Base-by-base conservation (phyloP, 2,113 vertebrate species). In the Pungitius pungitius region DNA sequence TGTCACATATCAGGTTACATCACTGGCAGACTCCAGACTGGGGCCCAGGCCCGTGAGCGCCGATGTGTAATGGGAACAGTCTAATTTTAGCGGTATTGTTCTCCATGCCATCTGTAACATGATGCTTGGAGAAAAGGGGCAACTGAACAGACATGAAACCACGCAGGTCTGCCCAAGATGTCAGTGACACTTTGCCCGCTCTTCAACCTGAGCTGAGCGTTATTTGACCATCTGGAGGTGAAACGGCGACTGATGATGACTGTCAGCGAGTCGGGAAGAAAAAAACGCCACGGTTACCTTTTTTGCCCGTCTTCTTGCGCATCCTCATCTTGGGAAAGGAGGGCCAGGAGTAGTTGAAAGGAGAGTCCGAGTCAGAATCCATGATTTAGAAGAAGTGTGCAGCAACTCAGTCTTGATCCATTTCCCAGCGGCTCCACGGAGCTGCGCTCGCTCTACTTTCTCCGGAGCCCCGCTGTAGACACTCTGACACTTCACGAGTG, bases 311-410 rank as follows among this genome's bases (percentile, higher is more conserved):
- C 91, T 94, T 95, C 91, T 94, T 94, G 55, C 94, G 95, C 89
- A 98, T 97, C 95, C 95, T 96, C 96, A 97, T 96, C 91, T 95
- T 98, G 71, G 97, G 97, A 75, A 99, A 97, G 57, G 96, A 97
- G 69, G 98, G 98, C 98, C 98, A 99, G 54, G 97, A 99, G 90
- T 99, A 98, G 94, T 99, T 98, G 90, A 99, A 99, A 74, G 98
- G 98, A 81, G 96, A 98, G 87, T 99, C 97, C 0, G 97, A 99
- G 87, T 99, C 97, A 42, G 97, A 99, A 87, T 99, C 98, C 98
- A 99, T 99, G 80, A 77, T 69, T 68, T 52, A 75, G n/a, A n/a
- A n/a, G n/a, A n/a, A n/a, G 67, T 3, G 2, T 84, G 61, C 49
- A 62, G 55, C 2, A 22, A 37, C 58, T 85, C 76, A 78, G 43